Conservation (phyloP, 1,140 invertebrate genomes). For the Lucilia sericata region DNA sequence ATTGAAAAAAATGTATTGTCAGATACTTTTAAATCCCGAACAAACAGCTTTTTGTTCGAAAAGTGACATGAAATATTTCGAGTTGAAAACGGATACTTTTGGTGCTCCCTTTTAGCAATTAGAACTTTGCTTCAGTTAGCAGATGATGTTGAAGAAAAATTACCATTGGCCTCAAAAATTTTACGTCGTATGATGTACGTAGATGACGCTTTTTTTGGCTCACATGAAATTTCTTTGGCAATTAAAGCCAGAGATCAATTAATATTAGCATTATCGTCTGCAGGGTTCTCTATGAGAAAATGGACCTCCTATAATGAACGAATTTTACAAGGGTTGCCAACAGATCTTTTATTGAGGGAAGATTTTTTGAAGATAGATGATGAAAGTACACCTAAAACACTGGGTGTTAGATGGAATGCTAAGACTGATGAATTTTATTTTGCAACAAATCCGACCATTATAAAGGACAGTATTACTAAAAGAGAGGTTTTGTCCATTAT, state of each 20-base stretch:
- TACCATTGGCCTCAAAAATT: background rate
- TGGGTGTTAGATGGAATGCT: slow-evolving; percentile 1
- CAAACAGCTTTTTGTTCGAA: background rate
- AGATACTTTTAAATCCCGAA: background rate
- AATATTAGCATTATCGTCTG: background rate
- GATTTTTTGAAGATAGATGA: background rate
- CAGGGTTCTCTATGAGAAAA: background rate
- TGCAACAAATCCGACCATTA: background rate
- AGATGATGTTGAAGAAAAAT: background rate
- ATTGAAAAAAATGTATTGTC: too few species aligned
- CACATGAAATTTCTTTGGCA: background rate
- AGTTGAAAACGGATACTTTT: background rate
- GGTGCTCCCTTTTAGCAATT: background rate
- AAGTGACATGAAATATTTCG: background rate
- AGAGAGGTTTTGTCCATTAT: background rate
- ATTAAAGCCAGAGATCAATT: background rate
- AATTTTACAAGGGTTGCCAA: slow-evolving; percentile 2
- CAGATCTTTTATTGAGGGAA: background rate
- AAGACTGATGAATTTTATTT: background rate
- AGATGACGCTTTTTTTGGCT: background rate
- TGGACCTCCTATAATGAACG: background rate
- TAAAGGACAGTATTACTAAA: background rate
- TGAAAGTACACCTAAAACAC: background rate
- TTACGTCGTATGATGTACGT: background rate
- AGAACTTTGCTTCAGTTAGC: background rate